Base-by-base conservation (phyloP, 2,797 vertebrate genomes). In the Caiman crocodilus region DNA sequence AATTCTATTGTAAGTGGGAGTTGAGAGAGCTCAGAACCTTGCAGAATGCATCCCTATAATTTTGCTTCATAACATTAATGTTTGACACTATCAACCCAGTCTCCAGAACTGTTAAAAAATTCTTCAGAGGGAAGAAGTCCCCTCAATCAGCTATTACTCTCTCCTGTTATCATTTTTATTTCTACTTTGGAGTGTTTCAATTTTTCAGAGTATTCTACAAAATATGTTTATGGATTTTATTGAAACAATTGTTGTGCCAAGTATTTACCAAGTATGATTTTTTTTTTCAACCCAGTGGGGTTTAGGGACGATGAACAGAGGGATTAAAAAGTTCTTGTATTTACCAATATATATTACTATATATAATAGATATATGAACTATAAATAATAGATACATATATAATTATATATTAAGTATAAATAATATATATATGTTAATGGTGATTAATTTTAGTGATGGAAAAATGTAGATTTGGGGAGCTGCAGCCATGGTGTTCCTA, bases 281-380 rank as follows among this genome's bases (percentile, higher is more conserved):
- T 32, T 4, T 89, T 3, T 16, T 50, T 50, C 1, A 2, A 35
- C 74, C 21, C 59, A 2, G 5, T 5, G 3, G 6, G 1, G 14
- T 20, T 58, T 76, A 21, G 61, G 82, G 83, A 84, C 60, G 5
- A 26, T n/a, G 11, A 93, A 87, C 7, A 82, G 11, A 23, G 61
- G 18, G 28, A 87, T 73, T 0, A 94, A 95, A 86, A 63, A 1
- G 18, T 17, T 21, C 67, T 56, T 2, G 32, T 32, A 73, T 21
- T 67, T 91, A 60, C 4, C 76, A 17, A 50, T 50, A 50, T 50
- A 50, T 50, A 50, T 50, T 10, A 50, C 9, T 11, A 50, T 10
- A 11, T 50, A 50, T 50, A 50, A 50, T 50, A 50, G 42, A 10
- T 50, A 50, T 50, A 50, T 50, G 10, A 50, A 50, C 42, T 50